Evolutionary conservation across 1,140 invertebrate species (phyloP).

Genomic region (Ridgeia piscesae): DNA sequence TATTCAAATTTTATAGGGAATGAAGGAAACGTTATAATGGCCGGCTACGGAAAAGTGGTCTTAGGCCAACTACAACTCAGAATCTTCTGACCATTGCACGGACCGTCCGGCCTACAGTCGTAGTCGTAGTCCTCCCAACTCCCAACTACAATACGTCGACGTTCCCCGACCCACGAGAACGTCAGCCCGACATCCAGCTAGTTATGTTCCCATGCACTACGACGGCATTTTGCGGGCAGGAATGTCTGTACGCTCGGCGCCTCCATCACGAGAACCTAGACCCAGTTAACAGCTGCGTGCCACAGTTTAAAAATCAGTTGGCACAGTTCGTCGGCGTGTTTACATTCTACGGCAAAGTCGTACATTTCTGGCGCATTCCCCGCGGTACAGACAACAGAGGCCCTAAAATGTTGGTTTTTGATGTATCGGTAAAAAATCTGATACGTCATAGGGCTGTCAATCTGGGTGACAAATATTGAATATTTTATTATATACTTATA

Average conservation of each 20-base stretch:
- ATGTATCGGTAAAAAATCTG: no score
- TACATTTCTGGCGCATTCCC: neutral
- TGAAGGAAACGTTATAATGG: no score
- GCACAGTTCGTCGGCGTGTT: neutral
- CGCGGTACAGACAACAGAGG: no score
- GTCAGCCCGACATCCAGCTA: neutral
- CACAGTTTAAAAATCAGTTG: neutral
- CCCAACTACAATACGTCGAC: neutral
- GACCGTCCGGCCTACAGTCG: no score
- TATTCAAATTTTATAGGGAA: no score
- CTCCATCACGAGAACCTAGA: neutral
- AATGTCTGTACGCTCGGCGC: neutral
- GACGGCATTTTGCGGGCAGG: neutral
- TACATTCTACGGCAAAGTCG: neutral
- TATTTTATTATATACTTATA: no score
- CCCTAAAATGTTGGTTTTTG: no score
- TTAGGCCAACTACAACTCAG: no score
- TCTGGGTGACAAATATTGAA: no score
- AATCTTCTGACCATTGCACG: no score
- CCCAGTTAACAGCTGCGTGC: neutral
- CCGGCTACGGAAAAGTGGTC: no score
- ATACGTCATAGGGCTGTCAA: no score
- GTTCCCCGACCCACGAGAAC: neutral
- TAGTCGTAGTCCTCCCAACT: neutral
- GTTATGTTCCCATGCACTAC: neutral